phyloP scores from a whole-genome alignment of 2,113 vertebrate species.

The Indicator indicator region DNA sequence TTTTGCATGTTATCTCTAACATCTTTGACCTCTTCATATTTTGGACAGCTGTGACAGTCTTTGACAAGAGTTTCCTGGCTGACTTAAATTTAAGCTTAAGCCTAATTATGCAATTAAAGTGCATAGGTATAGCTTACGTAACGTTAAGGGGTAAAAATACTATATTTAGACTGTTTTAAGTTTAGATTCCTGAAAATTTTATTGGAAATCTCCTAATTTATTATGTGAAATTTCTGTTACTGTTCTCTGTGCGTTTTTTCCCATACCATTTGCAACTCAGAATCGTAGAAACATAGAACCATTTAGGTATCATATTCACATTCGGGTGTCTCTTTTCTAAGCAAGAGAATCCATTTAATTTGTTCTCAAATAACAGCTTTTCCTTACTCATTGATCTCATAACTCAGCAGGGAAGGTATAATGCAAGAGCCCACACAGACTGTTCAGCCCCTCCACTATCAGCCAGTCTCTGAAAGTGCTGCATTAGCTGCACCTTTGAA shows the following conservation, averaged over 20 bases:
- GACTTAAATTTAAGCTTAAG: neutral
- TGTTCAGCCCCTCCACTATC: neutral
- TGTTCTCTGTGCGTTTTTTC: neutral
- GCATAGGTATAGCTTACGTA: rapidly evolving
- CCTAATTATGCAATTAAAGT: neutral
- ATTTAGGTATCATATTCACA: neutral
- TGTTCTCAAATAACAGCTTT: neutral
- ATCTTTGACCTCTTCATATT: neutral
- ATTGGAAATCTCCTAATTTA: neutral
- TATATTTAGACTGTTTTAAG: neutral
- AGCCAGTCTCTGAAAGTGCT: neutral
- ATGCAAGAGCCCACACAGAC: neutral
- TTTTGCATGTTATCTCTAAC: neutral
- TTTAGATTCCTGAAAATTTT: neutral
- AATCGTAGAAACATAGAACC: neutral
- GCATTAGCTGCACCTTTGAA: neutral
- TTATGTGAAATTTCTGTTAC: neutral
- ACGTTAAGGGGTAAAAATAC: neutral
- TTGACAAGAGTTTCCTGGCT: neutral
- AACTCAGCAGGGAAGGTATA: neutral
- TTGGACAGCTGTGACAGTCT: neutral
- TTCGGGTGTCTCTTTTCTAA: neutral
- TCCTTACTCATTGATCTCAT: neutral
- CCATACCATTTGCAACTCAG: neutral
- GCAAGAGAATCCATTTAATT: neutral